Percentiles rank a stretch among this genome's conserved stretches.
Conservation (phyloP, 1,140 invertebrate genomes). For the Lepeophtheirus salmonis region DNA sequence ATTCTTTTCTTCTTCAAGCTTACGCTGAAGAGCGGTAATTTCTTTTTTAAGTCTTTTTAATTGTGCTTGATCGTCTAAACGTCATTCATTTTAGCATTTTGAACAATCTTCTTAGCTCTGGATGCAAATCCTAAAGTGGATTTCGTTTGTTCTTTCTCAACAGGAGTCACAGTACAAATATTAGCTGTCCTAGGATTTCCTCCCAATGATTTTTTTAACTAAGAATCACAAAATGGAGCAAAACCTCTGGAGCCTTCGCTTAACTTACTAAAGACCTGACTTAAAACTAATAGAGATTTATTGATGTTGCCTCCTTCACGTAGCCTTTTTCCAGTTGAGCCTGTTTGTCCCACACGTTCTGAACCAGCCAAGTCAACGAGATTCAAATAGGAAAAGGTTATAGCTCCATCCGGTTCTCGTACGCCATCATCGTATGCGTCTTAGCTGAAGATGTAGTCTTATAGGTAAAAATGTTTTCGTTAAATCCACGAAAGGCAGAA, state of each 20-base stretch:
- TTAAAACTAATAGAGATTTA: constrained; percentile 33
- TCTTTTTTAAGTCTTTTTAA: background rate
- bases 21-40: background rate
- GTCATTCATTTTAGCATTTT: constrained; percentile 46
- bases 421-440: constrained; percentile 52
- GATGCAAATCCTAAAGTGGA: constrained; percentile 43
- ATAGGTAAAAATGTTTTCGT: constrained; percentile 99
- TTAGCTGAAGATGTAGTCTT: constrained; percentile 60
- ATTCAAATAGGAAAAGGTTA: constrained; percentile 50
- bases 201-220: constrained; percentile 49
- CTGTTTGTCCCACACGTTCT: constrained; percentile 48
- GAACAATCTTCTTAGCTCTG: constrained; percentile 27
- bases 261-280: constrained; percentile 15
- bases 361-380: constrained; percentile 71
- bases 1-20: background rate
- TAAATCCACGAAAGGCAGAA: constrained; percentile 94
- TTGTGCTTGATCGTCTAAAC: constrained; percentile 25
- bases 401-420: constrained; percentile 34
- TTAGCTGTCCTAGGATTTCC: constrained; percentile 73
- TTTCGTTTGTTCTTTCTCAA: constrained; percentile 46
- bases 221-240: constrained; percentile 23
- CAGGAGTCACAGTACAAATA: constrained; percentile 57
- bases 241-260: constrained; percentile 19
- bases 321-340: constrained; percentile 43
- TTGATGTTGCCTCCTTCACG: constrained; percentile 72